phyloP scores from a whole-genome alignment of 2,888 invertebrate genomes.

The Heterodera filipjevi region DNA sequence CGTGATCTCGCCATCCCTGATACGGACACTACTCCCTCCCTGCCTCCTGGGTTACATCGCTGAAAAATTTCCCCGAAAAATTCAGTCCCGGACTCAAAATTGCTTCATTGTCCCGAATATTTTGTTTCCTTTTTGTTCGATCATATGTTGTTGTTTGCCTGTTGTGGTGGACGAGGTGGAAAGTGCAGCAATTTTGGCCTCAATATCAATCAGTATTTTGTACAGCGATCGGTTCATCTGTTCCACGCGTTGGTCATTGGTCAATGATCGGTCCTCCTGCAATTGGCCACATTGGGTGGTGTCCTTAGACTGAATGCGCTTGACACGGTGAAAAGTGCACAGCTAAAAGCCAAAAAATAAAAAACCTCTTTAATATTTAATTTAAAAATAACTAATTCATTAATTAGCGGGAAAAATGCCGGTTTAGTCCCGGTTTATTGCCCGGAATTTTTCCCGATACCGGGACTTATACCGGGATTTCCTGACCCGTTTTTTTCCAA shows the following conservation, averaged over 20 bases:
- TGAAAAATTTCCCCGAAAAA: too few species aligned
- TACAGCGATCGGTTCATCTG: slow-evolving; percentile 42
- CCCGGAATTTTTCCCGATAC: neutral
- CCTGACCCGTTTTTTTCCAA: too few species aligned
- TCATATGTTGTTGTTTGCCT: neutral
- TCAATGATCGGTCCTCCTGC: slow-evolving; percentile 24
- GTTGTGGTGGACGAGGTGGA: neutral
- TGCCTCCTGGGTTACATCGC: too few species aligned
- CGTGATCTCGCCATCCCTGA: too few species aligned
- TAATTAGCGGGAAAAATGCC: too few species aligned
- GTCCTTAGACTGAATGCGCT: slow-evolving; percentile 36
- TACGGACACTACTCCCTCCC: too few species aligned
- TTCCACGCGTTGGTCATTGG: slow-evolving; percentile 41
- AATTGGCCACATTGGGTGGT: slow-evolving; percentile 35
- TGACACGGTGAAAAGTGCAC: slow-evolving; percentile 38
- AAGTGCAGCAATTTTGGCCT: slow-evolving; percentile 23
- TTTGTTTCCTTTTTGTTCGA: neutral
- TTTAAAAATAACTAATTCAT: too few species aligned
- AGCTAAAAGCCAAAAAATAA: slow-evolving; percentile 23
- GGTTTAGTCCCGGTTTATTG: too few species aligned
- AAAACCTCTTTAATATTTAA: neutral
- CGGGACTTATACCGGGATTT: neutral
- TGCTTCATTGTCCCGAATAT: too few species aligned
- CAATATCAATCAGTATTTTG: slow-evolving; percentile 42
- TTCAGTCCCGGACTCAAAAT: too few species aligned